Percentiles rank a stretch among this genome's conserved stretches.
Evolutionary conservation across 2,113 vertebrate species (phyloP).

Genomic region (Excalfactoria chinensis): DNA sequence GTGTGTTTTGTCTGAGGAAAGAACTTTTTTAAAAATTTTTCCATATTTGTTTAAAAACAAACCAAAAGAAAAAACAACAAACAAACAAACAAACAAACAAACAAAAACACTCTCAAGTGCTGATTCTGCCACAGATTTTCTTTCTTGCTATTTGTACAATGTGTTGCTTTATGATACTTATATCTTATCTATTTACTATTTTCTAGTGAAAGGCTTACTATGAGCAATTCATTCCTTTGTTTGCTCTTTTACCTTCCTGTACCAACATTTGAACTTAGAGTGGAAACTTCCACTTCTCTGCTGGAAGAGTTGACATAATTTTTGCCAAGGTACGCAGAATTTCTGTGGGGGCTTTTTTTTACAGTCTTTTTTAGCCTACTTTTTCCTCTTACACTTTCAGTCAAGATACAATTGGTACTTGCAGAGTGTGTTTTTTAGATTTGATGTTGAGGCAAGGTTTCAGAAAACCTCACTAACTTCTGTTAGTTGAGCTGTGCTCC

Average conservation of each 20-base stretch:
- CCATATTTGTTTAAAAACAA: background rate
- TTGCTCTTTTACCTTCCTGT: constrained; percentile 47
- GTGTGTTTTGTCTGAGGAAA: constrained; percentile 13
- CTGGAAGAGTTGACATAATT: constrained; percentile 35
- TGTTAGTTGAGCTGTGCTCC: background rate
- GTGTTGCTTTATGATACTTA: constrained; percentile 3
- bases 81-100: too few species aligned
- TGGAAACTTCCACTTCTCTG: constrained; percentile 70
- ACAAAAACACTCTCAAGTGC: too few species aligned
- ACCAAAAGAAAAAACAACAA: too few species aligned
- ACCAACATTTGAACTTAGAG: constrained; percentile 31
- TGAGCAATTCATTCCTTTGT: constrained; percentile 16
- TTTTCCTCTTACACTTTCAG: background rate
- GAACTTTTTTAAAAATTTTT: background rate
- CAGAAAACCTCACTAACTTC: background rate
- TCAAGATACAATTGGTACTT: rapidly evolving
- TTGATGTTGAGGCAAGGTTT: background rate
- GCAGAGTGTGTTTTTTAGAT: background rate
- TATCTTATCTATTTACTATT: constrained; percentile 31
- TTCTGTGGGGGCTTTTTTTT: constrained; percentile 36
- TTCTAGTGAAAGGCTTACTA: constrained; percentile 24
- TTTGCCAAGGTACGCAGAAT: constrained; percentile 47
- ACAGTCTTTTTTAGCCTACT: background rate
- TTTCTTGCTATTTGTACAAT: background rate
- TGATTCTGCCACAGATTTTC: constrained; percentile 8